Conservation (phyloP, 2,888 invertebrate genomes). For the Chaetogeoica ovagalla region DNA sequence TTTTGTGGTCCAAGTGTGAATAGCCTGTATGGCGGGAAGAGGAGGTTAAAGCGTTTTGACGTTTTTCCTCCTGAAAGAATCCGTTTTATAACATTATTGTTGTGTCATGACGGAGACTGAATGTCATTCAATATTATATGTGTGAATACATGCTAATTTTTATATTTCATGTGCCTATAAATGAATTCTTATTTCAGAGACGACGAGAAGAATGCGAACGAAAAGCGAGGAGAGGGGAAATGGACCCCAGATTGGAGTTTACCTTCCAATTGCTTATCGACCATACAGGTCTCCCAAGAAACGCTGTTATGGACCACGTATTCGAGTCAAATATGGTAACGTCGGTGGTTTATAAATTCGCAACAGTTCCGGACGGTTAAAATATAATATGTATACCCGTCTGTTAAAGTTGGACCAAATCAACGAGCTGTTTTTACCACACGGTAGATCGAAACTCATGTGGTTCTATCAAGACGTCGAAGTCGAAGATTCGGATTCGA, state of each 20-base stretch:
- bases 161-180: too few relatives aligned
- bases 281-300: conserved; percentile 76
- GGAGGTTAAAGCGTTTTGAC: too few relatives aligned
- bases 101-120: too few relatives aligned
- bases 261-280: conserved; percentile 86
- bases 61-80: too few relatives aligned
- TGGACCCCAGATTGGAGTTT: conserved; percentile 89
- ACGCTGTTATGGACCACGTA: conserved; percentile 87
- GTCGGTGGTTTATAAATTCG: background rate
- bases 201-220: conserved; percentile 90
- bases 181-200: conserved; percentile 62
- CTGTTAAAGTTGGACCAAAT: conserved; percentile 76
- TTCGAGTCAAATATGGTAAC: conserved; percentile 85
- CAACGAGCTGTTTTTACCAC: conserved; percentile 81
- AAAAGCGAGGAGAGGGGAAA: conserved; percentile 85
- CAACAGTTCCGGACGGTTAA: too few relatives aligned
- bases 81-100: too few relatives aligned
- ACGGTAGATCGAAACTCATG: conserved; percentile 80
- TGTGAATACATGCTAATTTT: too few relatives aligned
- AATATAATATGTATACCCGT: background rate
- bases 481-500: conserved; percentile 64
- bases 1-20: too few relatives aligned
- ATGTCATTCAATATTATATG: too few relatives aligned
- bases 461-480: conserved; percentile 89
- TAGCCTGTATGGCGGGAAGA: too few relatives aligned